phyloP scores from a whole-genome alignment of 2,888 invertebrate species.

The Tetanocera ferruginea region DNA sequence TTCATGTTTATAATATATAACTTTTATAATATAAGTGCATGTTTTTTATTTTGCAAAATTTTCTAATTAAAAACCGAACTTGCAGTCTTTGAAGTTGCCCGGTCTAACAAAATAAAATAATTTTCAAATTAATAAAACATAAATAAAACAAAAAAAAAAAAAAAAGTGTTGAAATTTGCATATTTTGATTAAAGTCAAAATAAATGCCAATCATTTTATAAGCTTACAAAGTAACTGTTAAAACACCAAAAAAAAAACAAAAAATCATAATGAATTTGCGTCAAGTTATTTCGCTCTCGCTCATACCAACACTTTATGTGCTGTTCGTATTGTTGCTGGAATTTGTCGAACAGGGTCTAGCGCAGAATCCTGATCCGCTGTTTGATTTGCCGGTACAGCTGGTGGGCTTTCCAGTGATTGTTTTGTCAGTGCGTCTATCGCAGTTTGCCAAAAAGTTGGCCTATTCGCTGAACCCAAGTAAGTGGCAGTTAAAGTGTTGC shows the following conservation, averaged over 20 bases:
- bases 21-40: neutral
- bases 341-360: conserved; percentile 60
- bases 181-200: conserved; percentile 24
- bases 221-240: neutral
- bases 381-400: conserved; percentile 88
- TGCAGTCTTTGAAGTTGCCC: conserved; percentile 20
- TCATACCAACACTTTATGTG: conserved; percentile 63
- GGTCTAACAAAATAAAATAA: neutral
- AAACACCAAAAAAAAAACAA: neutral
- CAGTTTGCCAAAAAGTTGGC: conserved; percentile 87
- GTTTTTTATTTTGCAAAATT: neutral
- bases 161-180: conserved; percentile 9
- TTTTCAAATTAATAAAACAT: neutral
- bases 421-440: conserved; percentile 81
- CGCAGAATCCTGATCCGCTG: conserved; percentile 71
- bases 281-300: conserved; percentile 59
- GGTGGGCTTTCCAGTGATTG: conserved; percentile 86
- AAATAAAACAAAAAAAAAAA: neutral
- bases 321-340: conserved; percentile 62
- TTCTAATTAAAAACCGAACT: conserved; percentile 1
- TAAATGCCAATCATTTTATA: neutral
- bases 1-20: neutral
- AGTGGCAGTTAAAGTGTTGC: conserved; percentile 47
- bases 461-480: conserved; percentile 86
- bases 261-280: conserved; percentile 58